Evolutionary conservation across 2,797 vertebrate species (phyloP), one percentile per base, ranked within the genome.

Genomic region (Neosilurus hyrtlii): DNA sequence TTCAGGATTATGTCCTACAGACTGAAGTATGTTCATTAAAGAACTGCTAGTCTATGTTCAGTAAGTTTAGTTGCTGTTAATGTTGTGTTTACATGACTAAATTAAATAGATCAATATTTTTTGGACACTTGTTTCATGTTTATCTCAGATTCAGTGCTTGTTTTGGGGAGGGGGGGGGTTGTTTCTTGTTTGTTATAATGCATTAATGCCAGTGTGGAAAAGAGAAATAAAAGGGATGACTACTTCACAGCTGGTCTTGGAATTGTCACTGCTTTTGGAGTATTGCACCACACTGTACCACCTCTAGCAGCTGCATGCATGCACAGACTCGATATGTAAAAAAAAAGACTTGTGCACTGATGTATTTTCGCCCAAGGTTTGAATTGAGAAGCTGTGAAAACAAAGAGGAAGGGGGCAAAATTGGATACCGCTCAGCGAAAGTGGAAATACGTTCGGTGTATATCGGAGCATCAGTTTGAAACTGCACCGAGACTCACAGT

Each of bases 381-480:
- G 87, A 57, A 20, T 82, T 81, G 84, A 90, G 80, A 88, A 82
- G 86, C 88, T 88, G 88, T 89, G 83, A 83, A 86, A 84, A 83
- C 63, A 80, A 76, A 84, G 85, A 85, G 83, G 85, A 59, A 62
- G 72, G 67, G 83, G 79, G 87, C 82, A 84, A 51, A 84, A 51
- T 56, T 49, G 67, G 51, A 72, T 79, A 84, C 88, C 88, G 59
- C 86, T 89, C 79, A 86, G 86, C 88, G 86, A 75, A 83, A 74
- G 82, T 78, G 80, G 86, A 84, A 94, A 92, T 93, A 90, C 89
- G 89, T 30, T 30, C 43, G 4, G 8, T 88, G 91, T 87, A 49
- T 18, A 75, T 59, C 26, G 7, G 35, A 74, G 81, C 92, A 91
- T 93, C 91, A 92, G 88, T 94, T 93, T 93, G 88, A 92, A 94